Conservation (phyloP, 1,140 invertebrate genomes). For the Pogonomyrmex barbatus region DNA sequence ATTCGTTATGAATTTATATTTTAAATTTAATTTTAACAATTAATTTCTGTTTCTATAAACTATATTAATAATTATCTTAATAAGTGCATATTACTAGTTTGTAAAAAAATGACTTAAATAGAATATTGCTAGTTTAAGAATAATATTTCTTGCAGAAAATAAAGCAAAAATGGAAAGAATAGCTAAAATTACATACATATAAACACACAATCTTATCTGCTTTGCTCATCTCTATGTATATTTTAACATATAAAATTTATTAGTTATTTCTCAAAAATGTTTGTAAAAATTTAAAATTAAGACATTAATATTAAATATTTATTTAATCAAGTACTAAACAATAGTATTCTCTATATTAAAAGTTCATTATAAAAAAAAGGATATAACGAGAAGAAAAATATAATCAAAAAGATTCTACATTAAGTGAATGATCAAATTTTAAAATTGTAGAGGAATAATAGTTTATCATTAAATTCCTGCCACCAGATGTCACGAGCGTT, state of each 20-base stretch:
- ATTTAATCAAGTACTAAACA: not conserved
- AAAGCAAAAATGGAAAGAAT: too few species aligned
- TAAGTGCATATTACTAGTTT: not conserved
- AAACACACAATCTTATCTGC: not conserved
- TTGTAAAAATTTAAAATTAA: not conserved
- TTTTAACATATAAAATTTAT: not conserved
- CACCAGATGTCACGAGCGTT: constrained; percentile 69
- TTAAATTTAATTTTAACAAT: not conserved
- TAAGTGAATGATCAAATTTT: not conserved
- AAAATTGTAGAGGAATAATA: not conserved
- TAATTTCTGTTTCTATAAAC: not conserved
- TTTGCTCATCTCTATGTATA: not conserved
- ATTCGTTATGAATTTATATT: not conserved
- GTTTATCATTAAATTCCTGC: not conserved
- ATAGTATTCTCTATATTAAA: not conserved
- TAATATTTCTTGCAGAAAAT: too few species aligned
- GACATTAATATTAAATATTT: constrained; percentile 6
- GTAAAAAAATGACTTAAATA: too few species aligned
- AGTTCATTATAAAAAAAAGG: not conserved
- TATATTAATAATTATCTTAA: too few species aligned
- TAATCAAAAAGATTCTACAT: not conserved
- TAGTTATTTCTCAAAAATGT: not conserved
- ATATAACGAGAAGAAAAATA: not conserved
- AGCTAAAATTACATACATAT: not conserved
- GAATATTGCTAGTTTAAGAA: too few species aligned